Conservation (phyloP, 2,888 invertebrate species). For the Trypoxylon attenuatum region DNA sequence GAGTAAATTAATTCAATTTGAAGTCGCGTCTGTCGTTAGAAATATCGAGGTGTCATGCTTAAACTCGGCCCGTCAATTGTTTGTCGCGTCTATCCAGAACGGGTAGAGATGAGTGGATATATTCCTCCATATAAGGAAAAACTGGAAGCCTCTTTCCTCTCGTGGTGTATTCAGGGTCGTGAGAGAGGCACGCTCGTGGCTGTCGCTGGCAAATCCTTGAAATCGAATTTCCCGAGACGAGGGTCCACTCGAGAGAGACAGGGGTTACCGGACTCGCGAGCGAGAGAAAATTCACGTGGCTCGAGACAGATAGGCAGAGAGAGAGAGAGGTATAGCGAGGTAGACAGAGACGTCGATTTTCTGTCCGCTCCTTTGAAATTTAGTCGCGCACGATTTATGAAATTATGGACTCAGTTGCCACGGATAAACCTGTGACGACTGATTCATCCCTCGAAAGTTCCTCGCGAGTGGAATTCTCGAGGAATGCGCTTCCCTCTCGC, state of each 20-base stretch:
- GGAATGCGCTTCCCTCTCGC: too few species aligned
- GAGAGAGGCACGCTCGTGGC: constrained; percentile 35
- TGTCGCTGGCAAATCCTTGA: constrained; percentile 51
- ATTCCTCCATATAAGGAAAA: too few species aligned
- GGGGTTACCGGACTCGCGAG: constrained; percentile 17
- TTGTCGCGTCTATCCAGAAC: neutral
- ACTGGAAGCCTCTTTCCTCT: constrained; percentile 16
- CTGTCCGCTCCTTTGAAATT: constrained; percentile 41
- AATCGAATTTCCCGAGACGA: constrained; percentile 54
- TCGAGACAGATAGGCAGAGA: constrained; percentile 9
- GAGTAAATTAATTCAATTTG: too few species aligned
- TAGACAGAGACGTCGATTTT: constrained; percentile 37
- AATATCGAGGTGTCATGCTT: too few species aligned
- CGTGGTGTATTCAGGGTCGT: constrained; percentile 13
- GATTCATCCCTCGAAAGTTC: neutral
- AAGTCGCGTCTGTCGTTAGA: too few species aligned
- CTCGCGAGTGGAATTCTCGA: too few species aligned
- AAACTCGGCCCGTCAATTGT: neutral
- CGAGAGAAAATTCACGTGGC: constrained; percentile 27
- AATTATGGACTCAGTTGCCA: constrained; percentile 20
- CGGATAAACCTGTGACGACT: neutral
- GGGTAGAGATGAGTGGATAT: too few species aligned
- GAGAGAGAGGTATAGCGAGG: constrained; percentile 12
- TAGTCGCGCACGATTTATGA: constrained; percentile 42
- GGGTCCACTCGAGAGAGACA: constrained; percentile 37